These are phyloP conservation scores for Choristoneura rosaceana DNA, from an alignment of 2,888 invertebrate genomes.

Conservation along the genomic window DNA sequence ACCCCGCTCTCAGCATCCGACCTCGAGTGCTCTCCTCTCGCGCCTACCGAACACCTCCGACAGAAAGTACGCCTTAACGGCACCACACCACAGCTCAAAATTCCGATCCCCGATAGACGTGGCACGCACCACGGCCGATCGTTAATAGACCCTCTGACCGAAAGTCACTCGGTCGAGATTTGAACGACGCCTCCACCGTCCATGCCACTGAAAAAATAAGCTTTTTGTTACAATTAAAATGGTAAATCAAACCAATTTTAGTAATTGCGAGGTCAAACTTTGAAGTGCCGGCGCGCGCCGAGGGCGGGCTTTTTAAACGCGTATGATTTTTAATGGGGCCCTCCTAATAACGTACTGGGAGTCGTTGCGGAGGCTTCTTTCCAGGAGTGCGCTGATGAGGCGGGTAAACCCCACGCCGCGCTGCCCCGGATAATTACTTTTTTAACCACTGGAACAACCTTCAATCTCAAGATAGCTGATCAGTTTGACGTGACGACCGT, in stretches of 20 bases:
- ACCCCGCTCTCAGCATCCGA: slow-evolving; percentile 83
- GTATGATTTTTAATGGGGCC: slow-evolving; percentile 72
- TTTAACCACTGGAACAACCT: slow-evolving; percentile 44
- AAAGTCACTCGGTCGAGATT: slow-evolving; percentile 84
- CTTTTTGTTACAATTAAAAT: slow-evolving; percentile 86
- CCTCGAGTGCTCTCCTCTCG: slow-evolving; percentile 85
- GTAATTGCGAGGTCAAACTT: slow-evolving; percentile 84
- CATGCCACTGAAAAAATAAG: slow-evolving; percentile 79
- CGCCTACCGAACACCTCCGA: slow-evolving; percentile 82
- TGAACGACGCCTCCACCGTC: slow-evolving; percentile 70
- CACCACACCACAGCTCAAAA: slow-evolving; percentile 81
- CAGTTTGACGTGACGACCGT: slow-evolving; percentile 9
- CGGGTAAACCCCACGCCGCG: slow-evolving; percentile 45
- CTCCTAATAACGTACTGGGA: slow-evolving; percentile 55
- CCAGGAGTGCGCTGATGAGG: slow-evolving; percentile 30
- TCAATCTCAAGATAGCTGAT: slow-evolving; percentile 34
- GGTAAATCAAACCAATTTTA: slow-evolving; percentile 86
- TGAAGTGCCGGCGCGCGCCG: slow-evolving; percentile 72
- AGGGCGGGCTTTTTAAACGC: slow-evolving; percentile 69
- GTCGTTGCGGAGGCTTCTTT: slow-evolving; percentile 39
- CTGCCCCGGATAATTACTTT: slow-evolving; percentile 54
- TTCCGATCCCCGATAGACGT: slow-evolving; percentile 62
- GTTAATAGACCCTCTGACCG: slow-evolving; percentile 79
- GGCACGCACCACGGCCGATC: slow-evolving; percentile 67
- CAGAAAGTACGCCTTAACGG: slow-evolving; percentile 82